Evolutionary conservation across 2,113 vertebrate species (phyloP), one percentile per base, ranked within the genome.

Genomic region (Platichthys stellatus): DNA sequence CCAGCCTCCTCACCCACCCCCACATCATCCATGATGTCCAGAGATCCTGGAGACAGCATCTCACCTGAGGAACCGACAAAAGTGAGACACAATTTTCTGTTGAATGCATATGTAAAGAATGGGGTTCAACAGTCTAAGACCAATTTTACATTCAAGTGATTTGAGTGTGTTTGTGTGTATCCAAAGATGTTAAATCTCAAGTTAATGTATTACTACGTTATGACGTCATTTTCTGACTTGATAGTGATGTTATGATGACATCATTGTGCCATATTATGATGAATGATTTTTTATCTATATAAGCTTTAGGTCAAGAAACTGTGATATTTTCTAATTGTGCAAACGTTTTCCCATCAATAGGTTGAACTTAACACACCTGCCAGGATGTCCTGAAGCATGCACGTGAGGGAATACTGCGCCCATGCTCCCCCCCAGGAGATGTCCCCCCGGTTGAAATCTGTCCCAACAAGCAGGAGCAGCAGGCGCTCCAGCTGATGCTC

Each of bases 361-460:
- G n/a, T n/a, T 35, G 6, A 63, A 14, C 47, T 38, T 10, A 47
- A 80, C 93, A 68, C 90, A 99, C 98, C 98, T 96, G 97, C 95
- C 79, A 99, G 92, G 86, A 99, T 98, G 92, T 99, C 98, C 91
- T 99, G 98, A 6, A 99, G 94, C 98, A 99, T 99, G 76, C 98
- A 99, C 8, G 97, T 99, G 87, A 99, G 95, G 51, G 98, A 99
- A 92, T 99, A 99, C 58, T 99, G 98, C 69, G 97, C 98, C 98
- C 98, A 99, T 24, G 98, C 98, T 38, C 98, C 98, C 13, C 98
- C 98, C 98, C 98, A 99, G 60, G 97, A 97, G 90, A 99, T 99
- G 92, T 99, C 97, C 73, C 98, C 98, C 64, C 97, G 95, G 85
- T 99, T 99, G 69, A 99, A 99, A 88, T 99, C 98, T 0, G 98